phyloP scores from a whole-genome alignment of 92 coral and sea anemone genomes.

The Actinernus sp. region DNA sequence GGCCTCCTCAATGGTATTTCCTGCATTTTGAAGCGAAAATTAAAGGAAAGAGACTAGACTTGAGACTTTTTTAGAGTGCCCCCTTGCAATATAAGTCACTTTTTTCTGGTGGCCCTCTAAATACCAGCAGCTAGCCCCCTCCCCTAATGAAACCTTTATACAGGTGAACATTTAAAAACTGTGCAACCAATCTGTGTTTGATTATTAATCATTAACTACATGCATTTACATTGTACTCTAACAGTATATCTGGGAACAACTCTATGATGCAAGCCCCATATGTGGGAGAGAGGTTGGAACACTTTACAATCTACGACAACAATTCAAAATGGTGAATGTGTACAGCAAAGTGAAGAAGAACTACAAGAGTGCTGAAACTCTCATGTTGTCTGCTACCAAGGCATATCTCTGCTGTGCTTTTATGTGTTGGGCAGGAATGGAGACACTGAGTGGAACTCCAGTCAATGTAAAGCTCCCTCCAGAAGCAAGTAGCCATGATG shows the following conservation, averaged over 20 bases:
- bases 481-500: neutral
- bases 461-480: neutral
- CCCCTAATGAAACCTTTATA: no score
- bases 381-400: constrained; percentile 71
- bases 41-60: no score
- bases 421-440: constrained; percentile 38
- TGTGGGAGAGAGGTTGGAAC: constrained; percentile 74
- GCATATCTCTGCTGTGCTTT: constrained; percentile 75
- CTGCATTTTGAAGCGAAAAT: no score
- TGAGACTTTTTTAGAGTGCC: no score
- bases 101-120: no score
- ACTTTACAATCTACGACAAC: constrained; percentile 65
- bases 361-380: constrained; percentile 44
- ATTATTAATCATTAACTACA: no score
- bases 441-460: neutral
- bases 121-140: no score
- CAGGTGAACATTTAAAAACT: no score
- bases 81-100: no score
- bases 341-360: constrained; percentile 55
- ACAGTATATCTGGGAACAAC: constrained; percentile 67
- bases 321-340: constrained; percentile 63
- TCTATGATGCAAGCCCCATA: constrained; percentile 50
- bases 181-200: no score
- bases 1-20: no score
- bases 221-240: constrained; percentile 4